Base-by-base conservation (phyloP, 2,113 vertebrate genomes). In the Plecturocebus donacophilus region DNA sequence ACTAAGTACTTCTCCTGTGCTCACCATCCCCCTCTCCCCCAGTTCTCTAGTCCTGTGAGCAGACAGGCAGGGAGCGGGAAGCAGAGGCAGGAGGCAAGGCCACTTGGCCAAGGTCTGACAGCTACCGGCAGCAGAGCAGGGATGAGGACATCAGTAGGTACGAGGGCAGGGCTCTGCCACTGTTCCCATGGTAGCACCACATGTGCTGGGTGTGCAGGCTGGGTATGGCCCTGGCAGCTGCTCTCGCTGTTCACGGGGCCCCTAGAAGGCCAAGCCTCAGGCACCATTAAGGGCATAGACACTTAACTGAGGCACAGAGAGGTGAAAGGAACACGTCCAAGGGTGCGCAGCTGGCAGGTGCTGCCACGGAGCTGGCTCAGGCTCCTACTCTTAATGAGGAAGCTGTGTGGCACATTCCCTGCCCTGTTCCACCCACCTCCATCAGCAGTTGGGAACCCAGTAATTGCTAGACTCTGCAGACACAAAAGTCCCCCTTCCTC, bases 61-160 rank as follows among this genome's bases (percentile, higher is more conserved):
- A 19, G 10, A 45, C 4, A 1, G 11, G 27, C 5, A 5, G 75
- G 14, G 21, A 9, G 32, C 20, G 12, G 79, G 35, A 20, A 20
- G 61, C 58, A 66, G 76, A 38, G 77, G 30, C 52, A 42, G 10
- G 17, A 64, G 30, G 42, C 35, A n/a, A n/a, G 77, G 61, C 42
- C 71, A 21, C 52, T 21, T 66, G 35, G 21, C 35, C 38, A 19
- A 49, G 66, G 20, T 25, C 13, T 49, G 35, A 40, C 17, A 61
- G 66, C 13, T 20, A 3, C n/a, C 12, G 32, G 25, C 0, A 5
- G 35, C n/a, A 56, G 16, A 49, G 42, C 1, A 0, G 75, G 61
- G 49, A 64, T 0, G 0, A 75, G 6, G 25, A 32, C 32, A 52
- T 61, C 64, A 47, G 40, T 3, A 5, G 40, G 13, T 4, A 3